phyloP scores from a whole-genome alignment of 2,113 vertebrate genomes.

The Apodemus speciosus region DNA sequence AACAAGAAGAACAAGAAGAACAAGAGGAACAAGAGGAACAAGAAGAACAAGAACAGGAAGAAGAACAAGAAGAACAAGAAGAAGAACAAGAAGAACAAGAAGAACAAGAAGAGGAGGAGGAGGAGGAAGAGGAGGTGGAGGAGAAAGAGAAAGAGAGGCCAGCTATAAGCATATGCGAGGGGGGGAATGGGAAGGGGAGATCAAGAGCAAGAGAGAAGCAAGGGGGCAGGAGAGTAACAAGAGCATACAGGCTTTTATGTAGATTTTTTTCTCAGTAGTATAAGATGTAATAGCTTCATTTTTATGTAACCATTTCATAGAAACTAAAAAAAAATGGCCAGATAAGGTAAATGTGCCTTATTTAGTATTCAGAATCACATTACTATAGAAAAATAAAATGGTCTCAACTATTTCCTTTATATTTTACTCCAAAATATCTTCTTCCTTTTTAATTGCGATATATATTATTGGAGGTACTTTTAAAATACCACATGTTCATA shows the following conservation, averaged over 20 bases:
- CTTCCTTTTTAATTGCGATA: not conserved
- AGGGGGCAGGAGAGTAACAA: no score
- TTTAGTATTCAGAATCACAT: slow-evolving; percentile 37
- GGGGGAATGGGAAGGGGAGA: no score
- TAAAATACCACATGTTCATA: not conserved
- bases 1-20: no score
- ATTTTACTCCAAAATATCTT: slow-evolving; percentile 4
- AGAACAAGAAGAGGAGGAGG: no score
- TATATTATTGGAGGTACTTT: not conserved
- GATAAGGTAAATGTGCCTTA: not conserved
- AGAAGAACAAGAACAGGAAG: no score
- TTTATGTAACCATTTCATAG: slow-evolving; percentile 10
- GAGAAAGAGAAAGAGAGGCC: no score
- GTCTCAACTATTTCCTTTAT: not conserved
- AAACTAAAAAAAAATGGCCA: slow-evolving; percentile 42
- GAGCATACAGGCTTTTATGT: not conserved
- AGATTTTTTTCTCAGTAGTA: slow-evolving; percentile 35
- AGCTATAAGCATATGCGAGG: no score
- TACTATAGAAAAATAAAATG: not conserved
- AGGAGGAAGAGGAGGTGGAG: no score
- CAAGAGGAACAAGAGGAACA: no score
- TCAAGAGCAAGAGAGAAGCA: no score
- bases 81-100: no score
- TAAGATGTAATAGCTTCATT: slow-evolving; percentile 27
- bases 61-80: no score